phyloP scores from a whole-genome alignment of 2,797 vertebrate species.

The Falco concolor region DNA sequence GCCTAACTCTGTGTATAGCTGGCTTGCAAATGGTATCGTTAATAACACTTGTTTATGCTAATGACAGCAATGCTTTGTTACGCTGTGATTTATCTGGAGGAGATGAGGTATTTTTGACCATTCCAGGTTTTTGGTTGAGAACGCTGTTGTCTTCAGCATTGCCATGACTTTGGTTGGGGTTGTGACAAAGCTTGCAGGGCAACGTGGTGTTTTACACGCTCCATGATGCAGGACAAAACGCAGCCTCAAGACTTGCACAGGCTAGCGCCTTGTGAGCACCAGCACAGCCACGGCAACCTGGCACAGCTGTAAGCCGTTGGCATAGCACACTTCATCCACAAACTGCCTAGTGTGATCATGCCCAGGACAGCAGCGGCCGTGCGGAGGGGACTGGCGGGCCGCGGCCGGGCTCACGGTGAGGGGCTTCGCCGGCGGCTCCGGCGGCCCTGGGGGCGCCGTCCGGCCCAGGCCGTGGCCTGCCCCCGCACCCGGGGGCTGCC shows the following conservation, averaged over 20 bases:
- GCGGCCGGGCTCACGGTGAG: rapidly evolving
- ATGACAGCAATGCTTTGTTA: background rate
- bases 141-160: rapidly evolving
- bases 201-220: rapidly evolving
- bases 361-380: rapidly evolving
- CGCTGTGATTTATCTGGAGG: rapidly evolving
- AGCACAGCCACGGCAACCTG: rapidly evolving
- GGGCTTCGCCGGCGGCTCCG: background rate
- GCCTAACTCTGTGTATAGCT: background rate
- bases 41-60: background rate
- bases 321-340: rapidly evolving
- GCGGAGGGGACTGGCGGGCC: background rate
- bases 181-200: rapidly evolving
- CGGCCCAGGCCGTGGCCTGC: background rate
- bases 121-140: background rate
- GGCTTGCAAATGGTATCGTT: background rate
- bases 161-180: too few relatives aligned
- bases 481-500: background rate
- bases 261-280: background rate
- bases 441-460: background rate
- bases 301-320: rapidly evolving
- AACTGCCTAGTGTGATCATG: rapidly evolving
- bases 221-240: rapidly evolving
- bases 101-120: background rate
- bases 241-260: rapidly evolving